Evolutionary conservation across 2,113 vertebrate genomes (phyloP).

Genomic region (Mastomys natalensis): DNA sequence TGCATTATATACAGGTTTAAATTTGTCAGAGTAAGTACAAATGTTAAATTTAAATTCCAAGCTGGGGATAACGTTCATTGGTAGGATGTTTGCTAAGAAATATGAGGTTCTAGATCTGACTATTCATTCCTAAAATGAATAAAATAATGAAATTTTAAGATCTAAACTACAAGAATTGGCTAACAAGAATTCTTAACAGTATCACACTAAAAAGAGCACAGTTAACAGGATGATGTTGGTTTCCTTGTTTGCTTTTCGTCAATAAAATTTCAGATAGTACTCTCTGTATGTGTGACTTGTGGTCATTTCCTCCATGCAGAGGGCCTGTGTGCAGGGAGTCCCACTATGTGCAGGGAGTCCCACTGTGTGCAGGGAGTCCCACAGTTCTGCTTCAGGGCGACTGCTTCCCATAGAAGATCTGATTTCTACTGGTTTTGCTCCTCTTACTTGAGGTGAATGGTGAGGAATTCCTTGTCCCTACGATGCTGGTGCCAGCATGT

Average conservation of each 20-base stretch:
- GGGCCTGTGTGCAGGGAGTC: background rate
- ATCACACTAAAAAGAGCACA: background rate
- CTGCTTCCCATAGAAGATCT: background rate
- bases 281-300: background rate
- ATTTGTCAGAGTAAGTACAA: background rate
- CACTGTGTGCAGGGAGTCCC: background rate
- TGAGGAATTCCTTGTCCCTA: background rate
- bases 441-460: background rate
- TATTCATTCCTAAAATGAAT: background rate
- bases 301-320: background rate
- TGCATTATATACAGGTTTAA: background rate
- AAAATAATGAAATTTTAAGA: background rate
- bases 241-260: background rate
- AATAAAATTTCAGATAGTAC: background rate
- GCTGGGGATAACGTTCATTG: too few relatives aligned
- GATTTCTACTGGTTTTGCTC: background rate
- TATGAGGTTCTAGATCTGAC: background rate
- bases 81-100: too few relatives aligned
- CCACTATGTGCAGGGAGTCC: background rate
- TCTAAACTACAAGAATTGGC: background rate
- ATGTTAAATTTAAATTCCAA: background rate
- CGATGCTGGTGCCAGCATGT: background rate
- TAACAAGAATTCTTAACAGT: background rate
- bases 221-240: background rate
- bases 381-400: background rate